These are phyloP conservation scores for Zoanthus solanderi DNA, from an alignment of 92 coral and sea anemone species.

Conservation along the genomic window DNA sequence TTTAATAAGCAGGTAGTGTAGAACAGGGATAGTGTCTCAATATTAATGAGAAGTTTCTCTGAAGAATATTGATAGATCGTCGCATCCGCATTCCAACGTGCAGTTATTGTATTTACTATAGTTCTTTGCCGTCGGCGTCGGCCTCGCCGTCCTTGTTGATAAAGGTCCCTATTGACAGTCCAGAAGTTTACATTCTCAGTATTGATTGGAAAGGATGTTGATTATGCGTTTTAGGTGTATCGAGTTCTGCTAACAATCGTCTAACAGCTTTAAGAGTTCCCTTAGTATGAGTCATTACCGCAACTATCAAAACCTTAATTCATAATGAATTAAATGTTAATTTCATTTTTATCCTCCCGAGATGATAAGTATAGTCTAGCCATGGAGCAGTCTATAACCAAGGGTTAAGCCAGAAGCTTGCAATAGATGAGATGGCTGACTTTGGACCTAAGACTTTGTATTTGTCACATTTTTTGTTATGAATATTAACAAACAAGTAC, in stretches of 20 bases:
- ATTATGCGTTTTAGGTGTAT: slow-evolving; percentile 59
- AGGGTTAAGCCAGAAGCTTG: slow-evolving; percentile 51
- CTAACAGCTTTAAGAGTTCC: slow-evolving; percentile 53
- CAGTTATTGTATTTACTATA: no score
- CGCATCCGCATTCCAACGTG: background rate
- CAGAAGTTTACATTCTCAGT: slow-evolving; percentile 28
- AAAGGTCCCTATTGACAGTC: slow-evolving; percentile 4
- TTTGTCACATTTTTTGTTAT: no score
- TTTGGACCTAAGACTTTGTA: no score
- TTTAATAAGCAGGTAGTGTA: slow-evolving; percentile 52
- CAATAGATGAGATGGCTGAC: no score
- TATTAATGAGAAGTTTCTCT: slow-evolving; percentile 50
- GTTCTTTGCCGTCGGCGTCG: no score
- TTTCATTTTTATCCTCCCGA: slow-evolving; percentile 4
- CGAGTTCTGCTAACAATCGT: slow-evolving; percentile 31
- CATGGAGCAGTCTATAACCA: slow-evolving; percentile 49
- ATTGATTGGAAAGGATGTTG: slow-evolving; percentile 67
- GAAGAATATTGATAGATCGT: slow-evolving; percentile 32
- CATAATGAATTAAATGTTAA: slow-evolving; percentile 38
- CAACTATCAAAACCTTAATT: slow-evolving; percentile 14
- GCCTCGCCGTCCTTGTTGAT: no score
- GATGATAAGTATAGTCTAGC: slow-evolving; percentile 40
- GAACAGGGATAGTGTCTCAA: slow-evolving; percentile 55
- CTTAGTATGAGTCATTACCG: slow-evolving; percentile 60
- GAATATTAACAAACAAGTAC: no score